Percentiles rank a stretch among this genome's conserved stretches.
phyloP scores from a whole-genome alignment of 2,797 vertebrate genomes.

The Pipistrellus pygmaeus region DNA sequence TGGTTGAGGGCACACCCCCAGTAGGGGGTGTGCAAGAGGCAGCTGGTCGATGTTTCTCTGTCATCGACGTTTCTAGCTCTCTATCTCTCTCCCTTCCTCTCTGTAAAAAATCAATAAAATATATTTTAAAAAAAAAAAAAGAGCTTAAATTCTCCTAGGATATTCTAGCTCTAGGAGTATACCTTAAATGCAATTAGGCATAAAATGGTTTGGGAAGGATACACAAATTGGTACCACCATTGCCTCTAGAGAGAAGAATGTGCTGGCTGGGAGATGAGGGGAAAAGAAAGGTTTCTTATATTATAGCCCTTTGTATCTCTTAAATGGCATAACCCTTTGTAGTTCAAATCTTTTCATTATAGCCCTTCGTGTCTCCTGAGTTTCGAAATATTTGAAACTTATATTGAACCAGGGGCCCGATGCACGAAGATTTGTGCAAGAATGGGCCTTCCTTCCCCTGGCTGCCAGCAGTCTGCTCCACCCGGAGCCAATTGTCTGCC shows the following conservation, averaged over 20 bases:
- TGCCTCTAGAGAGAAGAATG: background rate
- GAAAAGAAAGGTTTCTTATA: constrained; percentile 34
- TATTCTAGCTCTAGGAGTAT: background rate
- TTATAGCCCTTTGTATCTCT: background rate
- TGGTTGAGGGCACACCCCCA: no score
- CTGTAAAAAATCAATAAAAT: no score
- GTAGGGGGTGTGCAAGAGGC: no score
- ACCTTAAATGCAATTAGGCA: background rate
- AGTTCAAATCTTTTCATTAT: background rate
- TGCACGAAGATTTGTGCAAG: no score
- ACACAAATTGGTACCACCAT: background rate
- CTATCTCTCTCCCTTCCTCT: no score
- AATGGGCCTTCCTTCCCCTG: no score
- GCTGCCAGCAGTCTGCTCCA: no score
- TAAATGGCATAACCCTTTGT: background rate
- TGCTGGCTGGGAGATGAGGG: background rate
- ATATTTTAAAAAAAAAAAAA: no score
- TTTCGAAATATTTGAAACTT: constrained; percentile 50
- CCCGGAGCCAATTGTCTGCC: no score
- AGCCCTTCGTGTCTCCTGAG: background rate
- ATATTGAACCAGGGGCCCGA: background rate
- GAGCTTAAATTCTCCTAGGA: background rate
- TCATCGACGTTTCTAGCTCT: no score
- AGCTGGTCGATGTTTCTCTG: no score
- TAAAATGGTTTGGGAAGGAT: constrained; percentile 41